phyloP scores from a whole-genome alignment of 2,113 vertebrate genomes.

The Salvelinus namaycush region DNA sequence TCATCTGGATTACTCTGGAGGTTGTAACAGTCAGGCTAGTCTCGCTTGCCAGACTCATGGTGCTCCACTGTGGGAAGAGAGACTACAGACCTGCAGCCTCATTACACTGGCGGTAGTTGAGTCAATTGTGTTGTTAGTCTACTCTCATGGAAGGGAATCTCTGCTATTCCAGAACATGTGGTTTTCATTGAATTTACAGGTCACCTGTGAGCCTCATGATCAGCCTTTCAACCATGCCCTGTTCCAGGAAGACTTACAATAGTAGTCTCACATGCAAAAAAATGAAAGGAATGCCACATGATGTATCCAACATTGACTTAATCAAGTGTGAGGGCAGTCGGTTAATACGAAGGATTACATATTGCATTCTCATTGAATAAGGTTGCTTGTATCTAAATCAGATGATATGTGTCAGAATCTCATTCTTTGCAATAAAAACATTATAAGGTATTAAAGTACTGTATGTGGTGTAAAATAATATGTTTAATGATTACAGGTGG shows the following conservation, averaged over 20 bases:
- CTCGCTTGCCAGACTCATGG: background rate
- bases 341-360: background rate
- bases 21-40: background rate
- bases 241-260: background rate
- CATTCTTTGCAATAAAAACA: background rate
- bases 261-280: background rate
- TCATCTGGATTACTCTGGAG: background rate
- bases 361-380: background rate
- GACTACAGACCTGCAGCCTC: background rate
- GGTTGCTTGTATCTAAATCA: background rate
- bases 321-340: background rate
- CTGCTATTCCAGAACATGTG: background rate
- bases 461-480: background rate
- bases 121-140: background rate
- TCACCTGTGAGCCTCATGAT: slow-evolving; percentile 1
- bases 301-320: background rate
- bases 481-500: slow-evolving; percentile 80
- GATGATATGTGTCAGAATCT: background rate
- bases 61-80: too few relatives aligned
- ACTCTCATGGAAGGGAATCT: background rate
- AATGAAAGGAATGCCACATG: background rate
- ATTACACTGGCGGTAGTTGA: background rate
- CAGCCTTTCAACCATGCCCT: background rate
- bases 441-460: background rate
- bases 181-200: background rate